These are phyloP conservation scores for Microcebus lehilahytsara DNA, from an alignment of 2,113 vertebrate genomes.

Conservation along the genomic window DNA sequence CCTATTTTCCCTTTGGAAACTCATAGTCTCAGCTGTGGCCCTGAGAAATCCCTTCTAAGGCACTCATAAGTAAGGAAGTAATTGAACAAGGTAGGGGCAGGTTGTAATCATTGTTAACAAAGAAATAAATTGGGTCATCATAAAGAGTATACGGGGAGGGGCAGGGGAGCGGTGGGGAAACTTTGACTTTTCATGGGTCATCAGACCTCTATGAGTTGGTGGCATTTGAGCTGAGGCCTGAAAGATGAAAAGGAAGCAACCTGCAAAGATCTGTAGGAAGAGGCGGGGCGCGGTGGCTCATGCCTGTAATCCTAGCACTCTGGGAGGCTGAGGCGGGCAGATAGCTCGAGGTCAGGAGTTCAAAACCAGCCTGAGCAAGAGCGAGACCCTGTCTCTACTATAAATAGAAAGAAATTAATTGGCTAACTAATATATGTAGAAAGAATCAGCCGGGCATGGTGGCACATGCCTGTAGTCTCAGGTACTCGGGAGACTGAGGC, in stretches of 20 bases:
- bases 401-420: no score
- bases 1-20: constrained; percentile 12
- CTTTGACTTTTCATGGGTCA: background rate
- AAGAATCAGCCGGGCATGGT: no score
- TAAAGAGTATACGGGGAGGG: background rate
- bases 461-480: no score
- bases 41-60: background rate
- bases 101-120: background rate
- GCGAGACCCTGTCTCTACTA: no score
- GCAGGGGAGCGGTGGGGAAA: background rate
- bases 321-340: no score
- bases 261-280: background rate
- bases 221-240: background rate
- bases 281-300: background rate
- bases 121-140: background rate
- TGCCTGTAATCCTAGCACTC: no score
- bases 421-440: no score
- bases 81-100: background rate
- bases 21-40: background rate
- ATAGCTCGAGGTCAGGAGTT: no score
- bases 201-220: background rate
- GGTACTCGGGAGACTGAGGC: no score
- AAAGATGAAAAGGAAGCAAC: background rate
- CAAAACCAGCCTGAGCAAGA: no score
- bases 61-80: background rate